These are phyloP conservation scores for Synanceia verrucosa DNA, from an alignment of 2,797 vertebrate genomes.

Conservation along the genomic window DNA sequence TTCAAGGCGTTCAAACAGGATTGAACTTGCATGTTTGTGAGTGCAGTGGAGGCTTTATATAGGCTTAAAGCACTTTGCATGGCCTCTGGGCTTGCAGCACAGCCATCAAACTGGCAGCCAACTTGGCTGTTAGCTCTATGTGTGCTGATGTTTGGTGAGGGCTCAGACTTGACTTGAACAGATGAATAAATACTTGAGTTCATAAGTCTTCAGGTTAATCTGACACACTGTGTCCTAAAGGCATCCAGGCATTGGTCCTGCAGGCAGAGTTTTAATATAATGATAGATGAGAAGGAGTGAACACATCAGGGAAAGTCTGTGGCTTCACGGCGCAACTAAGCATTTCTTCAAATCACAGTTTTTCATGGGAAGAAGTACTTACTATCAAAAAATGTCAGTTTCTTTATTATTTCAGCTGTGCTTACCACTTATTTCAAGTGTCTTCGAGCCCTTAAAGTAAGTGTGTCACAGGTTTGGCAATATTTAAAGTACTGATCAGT, in stretches of 20 bases:
- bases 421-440: neutral
- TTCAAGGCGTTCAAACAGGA: slow-evolving; percentile 45
- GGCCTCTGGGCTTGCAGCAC: slow-evolving; percentile 19
- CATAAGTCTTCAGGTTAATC: slow-evolving; percentile 37
- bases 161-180: slow-evolving; percentile 34
- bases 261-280: slow-evolving; percentile 17
- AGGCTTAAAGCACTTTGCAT: slow-evolving; percentile 43
- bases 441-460: neutral
- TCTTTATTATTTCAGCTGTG: neutral
- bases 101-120: slow-evolving; percentile 49
- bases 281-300: slow-evolving; percentile 5
- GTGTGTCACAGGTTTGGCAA: neutral
- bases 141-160: slow-evolving; percentile 37
- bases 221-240: slow-evolving; percentile 29
- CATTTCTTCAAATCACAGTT: slow-evolving; percentile 12
- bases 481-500: neutral
- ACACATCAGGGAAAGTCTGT: slow-evolving; percentile 11
- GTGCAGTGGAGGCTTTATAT: slow-evolving; percentile 24
- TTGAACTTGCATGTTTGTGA: slow-evolving; percentile 58
- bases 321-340: slow-evolving; percentile 8
- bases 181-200: slow-evolving; percentile 52
- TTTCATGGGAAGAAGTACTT: slow-evolving; percentile 14
- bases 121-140: slow-evolving; percentile 29
- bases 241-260: neutral
- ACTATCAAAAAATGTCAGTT: neutral